These are phyloP conservation scores for Unio pictorum DNA, from an alignment of 2,888 invertebrate genomes.

Conservation along the genomic window DNA sequence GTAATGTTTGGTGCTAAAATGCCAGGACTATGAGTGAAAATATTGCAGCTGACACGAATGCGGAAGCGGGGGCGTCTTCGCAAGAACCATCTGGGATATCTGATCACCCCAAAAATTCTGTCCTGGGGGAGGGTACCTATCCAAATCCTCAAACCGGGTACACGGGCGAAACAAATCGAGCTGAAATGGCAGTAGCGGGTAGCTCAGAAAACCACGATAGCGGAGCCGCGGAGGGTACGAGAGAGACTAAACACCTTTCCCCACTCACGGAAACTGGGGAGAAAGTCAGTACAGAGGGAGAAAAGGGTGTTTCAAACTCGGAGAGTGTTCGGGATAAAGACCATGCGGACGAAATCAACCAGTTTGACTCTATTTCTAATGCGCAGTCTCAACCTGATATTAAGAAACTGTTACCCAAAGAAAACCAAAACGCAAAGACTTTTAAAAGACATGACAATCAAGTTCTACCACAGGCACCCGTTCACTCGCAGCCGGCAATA, in stretches of 20 bases:
- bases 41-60: no score
- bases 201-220: slow-evolving; percentile 2
- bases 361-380: slow-evolving; percentile 55
- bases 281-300: not conserved
- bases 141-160: not conserved
- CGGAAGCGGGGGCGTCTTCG: not conserved
- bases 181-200: slow-evolving; percentile 10
- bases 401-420: slow-evolving; percentile 10
- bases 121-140: not conserved
- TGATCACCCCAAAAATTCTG: not conserved
- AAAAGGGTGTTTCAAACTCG: not conserved
- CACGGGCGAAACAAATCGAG: slow-evolving; percentile 7
- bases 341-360: slow-evolving; percentile 42
- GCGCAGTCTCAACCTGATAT: slow-evolving; percentile 43
- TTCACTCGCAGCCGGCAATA: slow-evolving; percentile 3
- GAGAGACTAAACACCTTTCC: not conserved
- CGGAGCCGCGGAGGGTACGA: slow-evolving; percentile 10
- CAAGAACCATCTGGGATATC: not conserved
- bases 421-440: slow-evolving; percentile 6
- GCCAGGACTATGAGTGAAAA: no score
- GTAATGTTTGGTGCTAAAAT: no score
- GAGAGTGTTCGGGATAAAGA: slow-evolving; percentile 5
- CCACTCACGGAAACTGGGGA: not conserved
- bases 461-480: not conserved
- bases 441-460: slow-evolving; percentile 1